Base-by-base conservation (phyloP, 2,797 vertebrate species). In the Neosilurus mollespiculum region DNA sequence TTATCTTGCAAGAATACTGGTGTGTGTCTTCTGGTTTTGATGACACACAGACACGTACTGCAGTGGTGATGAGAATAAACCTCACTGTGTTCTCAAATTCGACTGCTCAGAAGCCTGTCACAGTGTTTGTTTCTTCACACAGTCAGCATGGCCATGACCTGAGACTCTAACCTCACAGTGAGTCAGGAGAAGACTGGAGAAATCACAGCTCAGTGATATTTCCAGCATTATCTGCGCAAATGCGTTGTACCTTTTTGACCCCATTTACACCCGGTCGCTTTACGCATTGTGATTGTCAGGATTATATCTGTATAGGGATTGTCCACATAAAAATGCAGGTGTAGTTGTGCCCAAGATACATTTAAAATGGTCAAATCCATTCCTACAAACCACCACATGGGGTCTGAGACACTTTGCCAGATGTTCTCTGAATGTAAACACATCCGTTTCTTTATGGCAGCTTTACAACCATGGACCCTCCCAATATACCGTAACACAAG, bases 31-130 rank as follows among this genome's bases (percentile, higher is more conserved):
- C 18, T 53, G 71, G 53, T 84, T 76, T 24, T n/a, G 70, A 76
- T 84, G 78, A 84, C 71, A 75, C 83, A 84, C 51, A 78, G 58
- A 80, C 62, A 53, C 18, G 9, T 64, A 84, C 61, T 53, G 37
- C 18, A 14, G 66, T 43, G 20, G 49, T 65, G 69, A 24, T 69
- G 54, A 66, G 71, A 67, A 51, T 59, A 59, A 84, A 80, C 65
- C 77, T 70, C 66, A 79, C 58, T 70, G 24, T 71, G 49, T 61
- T 64, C 54, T 80, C 83, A 81, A 49, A 58, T 66, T 71, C 18
- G 20, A 75, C 37, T 70, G 20, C 62, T 84, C 79, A 84, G 78
- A 76, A 53, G 34, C 51, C 18, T 30, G 78, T 59, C 78, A 80
- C 34, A 51, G 69, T 56, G 58, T 75, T 75, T 80, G 69, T 15